Evolutionary conservation across 2,113 vertebrate genomes (phyloP).

Genomic region (Merops nubicus): DNA sequence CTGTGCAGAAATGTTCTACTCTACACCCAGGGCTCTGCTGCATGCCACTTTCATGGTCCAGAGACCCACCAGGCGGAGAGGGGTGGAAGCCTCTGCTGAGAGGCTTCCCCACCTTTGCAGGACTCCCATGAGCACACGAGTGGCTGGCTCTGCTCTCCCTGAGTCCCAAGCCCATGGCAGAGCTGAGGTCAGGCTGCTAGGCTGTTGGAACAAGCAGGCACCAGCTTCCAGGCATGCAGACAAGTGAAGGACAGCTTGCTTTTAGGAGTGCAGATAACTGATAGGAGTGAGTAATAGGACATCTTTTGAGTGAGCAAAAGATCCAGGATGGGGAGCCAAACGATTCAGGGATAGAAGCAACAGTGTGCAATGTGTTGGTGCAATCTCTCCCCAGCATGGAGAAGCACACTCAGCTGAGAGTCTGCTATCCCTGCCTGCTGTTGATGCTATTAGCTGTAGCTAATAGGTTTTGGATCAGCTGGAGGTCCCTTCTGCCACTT

Average conservation of each 20-base stretch:
- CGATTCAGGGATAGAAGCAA: not conserved
- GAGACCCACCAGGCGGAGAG: not conserved
- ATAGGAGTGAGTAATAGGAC: not conserved
- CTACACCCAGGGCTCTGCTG: not conserved
- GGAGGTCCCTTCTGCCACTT: not conserved
- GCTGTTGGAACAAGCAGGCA: not conserved
- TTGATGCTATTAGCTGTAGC: not conserved
- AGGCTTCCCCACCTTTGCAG: not conserved
- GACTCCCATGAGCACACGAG: not conserved
- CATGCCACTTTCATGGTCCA: not conserved
- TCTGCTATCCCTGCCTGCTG: not conserved
- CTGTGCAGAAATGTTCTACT: not conserved
- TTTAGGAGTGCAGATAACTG: not conserved
- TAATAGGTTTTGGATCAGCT: not conserved
- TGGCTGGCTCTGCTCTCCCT: not conserved
- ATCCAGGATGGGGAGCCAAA: not conserved
- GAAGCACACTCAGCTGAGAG: not conserved
- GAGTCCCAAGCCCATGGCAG: not conserved
- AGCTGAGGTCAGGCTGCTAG: not conserved
- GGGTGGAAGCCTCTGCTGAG: not conserved
- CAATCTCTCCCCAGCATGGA: not conserved
- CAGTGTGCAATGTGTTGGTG: fast-evolving
- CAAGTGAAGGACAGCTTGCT: not conserved
- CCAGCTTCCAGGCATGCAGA: not conserved
- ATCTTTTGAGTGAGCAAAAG: not conserved